Evolutionary conservation across 2,797 vertebrate genomes (phyloP), one percentile per base, ranked within the genome.

Genomic region (Enteromius thamalakanensis): DNA sequence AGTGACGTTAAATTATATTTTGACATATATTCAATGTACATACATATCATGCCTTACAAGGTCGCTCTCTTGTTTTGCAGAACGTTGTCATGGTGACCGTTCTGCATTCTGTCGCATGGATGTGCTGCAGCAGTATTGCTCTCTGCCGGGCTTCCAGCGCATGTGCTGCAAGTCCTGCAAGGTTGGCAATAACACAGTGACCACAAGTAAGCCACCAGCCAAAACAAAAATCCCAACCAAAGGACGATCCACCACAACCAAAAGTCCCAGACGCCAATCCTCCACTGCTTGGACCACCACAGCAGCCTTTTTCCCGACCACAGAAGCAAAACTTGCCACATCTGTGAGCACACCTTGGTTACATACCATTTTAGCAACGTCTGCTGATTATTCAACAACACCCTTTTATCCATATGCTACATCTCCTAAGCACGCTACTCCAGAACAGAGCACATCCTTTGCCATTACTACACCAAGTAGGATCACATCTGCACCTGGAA

Each of bases 121-220:
- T 76, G 93, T 91, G 87, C 93, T 99, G 88, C 95, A 93, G 84
- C 96, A 94, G 23, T 95, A 99, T 91, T 99, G 98, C 94, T 91
- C 94, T 58, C 95, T 97, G 77, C 95, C 96, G 14, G 94, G 95
- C 80, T 98, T 94, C 92, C 94, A 93, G 87, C 96, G 95, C 83
- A 94, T 99, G 82, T 99, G 98, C 91, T 99, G 98, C 94, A 96
- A 96, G 89, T 95, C 96, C 86, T 99, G 98, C 88, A 95, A 93
- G 68, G 86, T 76, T 9, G 84, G 91, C 60, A 90, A 70, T 90
- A 1, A 83, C 74, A 92, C 91, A 11, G 70, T 71, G 1, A 34
- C 51, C 7, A 3, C 60, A 91, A 86, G 34, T 58, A 87, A 58
- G 78, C 80, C 60, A 19, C 45, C 17, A 17, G 53, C 47, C 17